phyloP scores from a whole-genome alignment of 2,113 vertebrate genomes.

The Furnarius figulus region DNA sequence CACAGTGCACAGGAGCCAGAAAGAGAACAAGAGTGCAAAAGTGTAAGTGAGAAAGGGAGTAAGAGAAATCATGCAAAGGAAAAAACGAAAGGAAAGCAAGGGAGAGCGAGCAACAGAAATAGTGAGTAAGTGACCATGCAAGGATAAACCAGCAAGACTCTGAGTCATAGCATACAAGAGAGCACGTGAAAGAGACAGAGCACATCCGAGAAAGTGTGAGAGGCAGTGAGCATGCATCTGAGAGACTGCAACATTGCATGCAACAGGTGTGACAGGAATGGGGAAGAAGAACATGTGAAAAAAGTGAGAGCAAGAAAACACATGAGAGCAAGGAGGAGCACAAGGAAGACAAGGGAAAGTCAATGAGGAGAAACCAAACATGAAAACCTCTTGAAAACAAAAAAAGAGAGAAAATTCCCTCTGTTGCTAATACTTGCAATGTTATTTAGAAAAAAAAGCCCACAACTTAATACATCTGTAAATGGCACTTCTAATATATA shows the following conservation, averaged over 20 bases:
- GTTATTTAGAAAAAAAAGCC: not conserved
- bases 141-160: not conserved
- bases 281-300: not conserved
- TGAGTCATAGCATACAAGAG: not conserved
- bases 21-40: not conserved
- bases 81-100: not conserved
- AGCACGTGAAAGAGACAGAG: not conserved
- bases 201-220: not conserved
- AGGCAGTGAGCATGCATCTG: rapidly evolving
- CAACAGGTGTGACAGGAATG: not conserved
- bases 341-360: not conserved
- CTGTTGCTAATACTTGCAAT: not conserved
- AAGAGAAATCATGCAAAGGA: not conserved
- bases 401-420: not conserved
- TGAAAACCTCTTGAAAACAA: not conserved
- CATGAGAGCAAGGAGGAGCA: not conserved
- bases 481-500: not conserved
- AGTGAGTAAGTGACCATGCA: too few relatives aligned
- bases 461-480: not conserved
- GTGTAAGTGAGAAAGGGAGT: not conserved
- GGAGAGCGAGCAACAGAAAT: not conserved
- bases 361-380: not conserved
- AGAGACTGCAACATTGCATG: rapidly evolving
- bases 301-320: not conserved
- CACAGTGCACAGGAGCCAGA: rapidly evolving